Conservation (phyloP, 2,113 vertebrate genomes). For the Orycteropus afer region DNA sequence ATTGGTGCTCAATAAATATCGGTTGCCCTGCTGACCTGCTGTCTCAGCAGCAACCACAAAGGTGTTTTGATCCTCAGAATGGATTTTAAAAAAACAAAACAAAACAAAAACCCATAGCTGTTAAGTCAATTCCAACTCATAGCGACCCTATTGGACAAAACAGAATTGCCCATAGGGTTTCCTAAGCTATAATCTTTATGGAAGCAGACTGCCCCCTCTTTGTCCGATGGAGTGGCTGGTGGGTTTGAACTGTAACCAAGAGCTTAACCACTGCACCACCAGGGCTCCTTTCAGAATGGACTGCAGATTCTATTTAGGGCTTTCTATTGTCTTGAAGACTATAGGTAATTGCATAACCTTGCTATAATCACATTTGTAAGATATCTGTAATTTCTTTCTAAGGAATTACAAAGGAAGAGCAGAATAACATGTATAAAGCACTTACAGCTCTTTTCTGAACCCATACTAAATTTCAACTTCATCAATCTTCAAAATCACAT, state of each 20-base stretch:
- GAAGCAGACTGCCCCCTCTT: not conserved
- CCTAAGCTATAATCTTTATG: not conserved
- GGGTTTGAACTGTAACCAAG: not conserved
- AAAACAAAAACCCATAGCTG: too few relatives aligned
- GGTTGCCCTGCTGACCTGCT: not conserved
- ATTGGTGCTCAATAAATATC: not conserved
- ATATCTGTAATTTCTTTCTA: conserved; percentile 38
- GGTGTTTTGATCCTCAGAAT: not conserved
- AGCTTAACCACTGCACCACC: not conserved
- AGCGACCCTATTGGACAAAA: not conserved
- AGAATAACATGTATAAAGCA: not conserved
- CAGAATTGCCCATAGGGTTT: not conserved
- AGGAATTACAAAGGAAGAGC: conserved; percentile 7
- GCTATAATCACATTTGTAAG: conserved; percentile 9
- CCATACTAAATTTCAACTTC: conserved; percentile 27
- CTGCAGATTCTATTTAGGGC: not conserved
- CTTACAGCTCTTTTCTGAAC: not conserved
- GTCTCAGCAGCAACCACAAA: not conserved
- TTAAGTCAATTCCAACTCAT: not conserved
- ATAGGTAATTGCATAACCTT: not conserved
- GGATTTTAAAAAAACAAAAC: not conserved
- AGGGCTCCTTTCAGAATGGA: not conserved
- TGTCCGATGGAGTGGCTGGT: not conserved
- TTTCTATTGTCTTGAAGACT: conserved; percentile 10
- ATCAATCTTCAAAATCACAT: conserved; percentile 54